Evolutionary conservation across 2,113 vertebrate species (phyloP).

Genomic region (Ceyx melanurus): DNA sequence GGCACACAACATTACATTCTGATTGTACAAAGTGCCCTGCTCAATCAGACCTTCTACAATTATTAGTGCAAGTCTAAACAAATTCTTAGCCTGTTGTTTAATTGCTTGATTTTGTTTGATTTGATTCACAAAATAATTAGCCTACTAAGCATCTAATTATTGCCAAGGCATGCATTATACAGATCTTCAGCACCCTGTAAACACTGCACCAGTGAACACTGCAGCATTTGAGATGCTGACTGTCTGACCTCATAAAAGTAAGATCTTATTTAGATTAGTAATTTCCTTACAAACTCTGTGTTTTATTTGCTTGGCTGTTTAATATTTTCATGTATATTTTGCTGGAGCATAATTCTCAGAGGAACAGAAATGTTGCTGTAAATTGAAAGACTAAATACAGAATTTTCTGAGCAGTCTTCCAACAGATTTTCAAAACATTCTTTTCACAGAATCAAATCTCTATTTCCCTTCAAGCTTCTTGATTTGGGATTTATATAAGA

Average conservation of each 20-base stretch:
- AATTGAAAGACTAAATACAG: not conserved
- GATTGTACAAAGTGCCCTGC: not conserved
- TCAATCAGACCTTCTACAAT: not conserved
- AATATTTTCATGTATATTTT: not conserved
- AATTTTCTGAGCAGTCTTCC: not conserved
- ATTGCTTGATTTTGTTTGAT: conserved; percentile 59
- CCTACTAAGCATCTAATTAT: conserved; percentile 28
- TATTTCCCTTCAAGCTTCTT: not conserved
- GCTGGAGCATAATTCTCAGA: not conserved
- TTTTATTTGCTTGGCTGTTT: not conserved
- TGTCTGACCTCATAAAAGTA: not conserved
- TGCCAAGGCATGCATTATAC: not conserved
- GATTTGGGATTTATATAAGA: not conserved
- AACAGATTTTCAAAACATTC: not conserved
- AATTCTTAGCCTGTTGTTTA: not conserved
- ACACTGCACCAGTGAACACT: not conserved
- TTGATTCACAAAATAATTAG: conserved; percentile 64
- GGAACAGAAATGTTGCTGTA: not conserved
- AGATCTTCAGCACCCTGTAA: not conserved
- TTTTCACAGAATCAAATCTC: not conserved
- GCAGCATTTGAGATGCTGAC: not conserved
- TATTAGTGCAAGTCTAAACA: not conserved
- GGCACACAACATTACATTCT: not conserved
- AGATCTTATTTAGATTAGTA: not conserved
- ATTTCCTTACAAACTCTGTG: not conserved